Base-by-base conservation (phyloP, 2,113 vertebrate species). In the Vanacampus margaritifer region DNA sequence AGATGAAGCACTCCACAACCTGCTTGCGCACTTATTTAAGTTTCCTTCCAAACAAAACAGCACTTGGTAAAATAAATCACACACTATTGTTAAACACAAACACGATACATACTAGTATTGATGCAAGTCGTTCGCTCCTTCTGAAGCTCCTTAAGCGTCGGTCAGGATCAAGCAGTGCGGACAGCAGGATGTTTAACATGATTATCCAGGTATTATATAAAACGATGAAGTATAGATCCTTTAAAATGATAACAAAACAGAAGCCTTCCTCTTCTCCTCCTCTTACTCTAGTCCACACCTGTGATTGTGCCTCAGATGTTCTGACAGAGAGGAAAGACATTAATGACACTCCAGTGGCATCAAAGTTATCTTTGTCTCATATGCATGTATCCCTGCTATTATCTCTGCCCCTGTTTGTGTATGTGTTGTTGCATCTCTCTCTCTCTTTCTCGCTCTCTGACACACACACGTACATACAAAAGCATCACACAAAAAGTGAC, bases 171-270 rank as follows among this genome's bases (percentile, higher is more conserved):
- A 91, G 57, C 76, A 92, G 83, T 5, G 91, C 85, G 0, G 91
- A 91, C 35, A 92, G 87, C 79, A 92, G 78, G 62, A 92, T 88
- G 82, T 90, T 92, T 79, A 92, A 84, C 90, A 92, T 92, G 60
- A 60, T 80, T 67, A 45, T 57, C 64, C 53, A 37, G 45, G 17
- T 35, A 26, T 26, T 54, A 26, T 1, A 13, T 21, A 36, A 28
- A 28, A 12, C 19, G 32, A 64, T 32, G 3, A 1, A 65, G 59
- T 72, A 74, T 74, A 32, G 19, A 19, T 1, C 19, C 26, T 74
- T 45, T 23, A 71, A 79, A 82, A 43, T 5, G 0, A 41, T 2
- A 76, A 19, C 23, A 50, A 57, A 61, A 16, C 1, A 10, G 13
- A 67, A 71, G 43, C 43, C 6, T 51, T 75, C 50, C 76, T 65